Conservation (phyloP, 1,140 invertebrate species). For the Cherax destructor region DNA sequence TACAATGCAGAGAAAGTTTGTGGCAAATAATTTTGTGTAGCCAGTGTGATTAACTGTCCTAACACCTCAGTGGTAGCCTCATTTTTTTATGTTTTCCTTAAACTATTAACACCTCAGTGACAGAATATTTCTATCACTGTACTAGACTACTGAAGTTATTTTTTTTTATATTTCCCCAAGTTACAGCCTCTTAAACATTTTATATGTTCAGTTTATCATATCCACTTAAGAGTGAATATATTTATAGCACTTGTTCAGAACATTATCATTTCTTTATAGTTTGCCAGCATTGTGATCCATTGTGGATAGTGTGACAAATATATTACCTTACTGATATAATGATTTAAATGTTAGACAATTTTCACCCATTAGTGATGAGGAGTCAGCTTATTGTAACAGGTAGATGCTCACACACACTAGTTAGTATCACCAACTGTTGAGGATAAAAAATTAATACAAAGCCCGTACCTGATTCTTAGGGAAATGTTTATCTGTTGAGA, state of each 20-base stretch:
- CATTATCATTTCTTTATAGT: constrained; percentile 21
- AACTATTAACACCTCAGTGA: too few species aligned
- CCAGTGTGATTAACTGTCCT: constrained; percentile 26
- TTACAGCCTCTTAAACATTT: constrained; percentile 10
- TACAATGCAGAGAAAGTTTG: not conserved
- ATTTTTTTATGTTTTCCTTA: too few species aligned
- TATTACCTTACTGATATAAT: not conserved
- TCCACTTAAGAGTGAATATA: constrained; percentile 7
- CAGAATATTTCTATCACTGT: too few species aligned
- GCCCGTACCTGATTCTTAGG: constrained; percentile 62
- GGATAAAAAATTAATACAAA: constrained; percentile 61
- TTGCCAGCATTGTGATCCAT: constrained; percentile 14
- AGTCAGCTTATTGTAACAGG: constrained; percentile 26
- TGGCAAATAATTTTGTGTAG: not conserved
- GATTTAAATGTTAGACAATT: constrained; percentile 19
- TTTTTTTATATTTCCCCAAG: too few species aligned
- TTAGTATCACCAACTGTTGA: constrained; percentile 47
- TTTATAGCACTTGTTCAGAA: constrained; percentile 30
- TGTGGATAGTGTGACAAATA: constrained; percentile 26
- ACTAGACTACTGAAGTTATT: too few species aligned
- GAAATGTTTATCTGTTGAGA: constrained; percentile 48
- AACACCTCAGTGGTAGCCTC: constrained; percentile 35
- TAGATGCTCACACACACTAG: not conserved
- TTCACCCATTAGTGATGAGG: constrained; percentile 1
- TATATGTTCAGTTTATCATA: constrained; percentile 30